Percentiles rank a stretch among this genome's conserved stretches.
Conservation (phyloP, 2,888 invertebrate genomes). For the Apodemia duryi region DNA sequence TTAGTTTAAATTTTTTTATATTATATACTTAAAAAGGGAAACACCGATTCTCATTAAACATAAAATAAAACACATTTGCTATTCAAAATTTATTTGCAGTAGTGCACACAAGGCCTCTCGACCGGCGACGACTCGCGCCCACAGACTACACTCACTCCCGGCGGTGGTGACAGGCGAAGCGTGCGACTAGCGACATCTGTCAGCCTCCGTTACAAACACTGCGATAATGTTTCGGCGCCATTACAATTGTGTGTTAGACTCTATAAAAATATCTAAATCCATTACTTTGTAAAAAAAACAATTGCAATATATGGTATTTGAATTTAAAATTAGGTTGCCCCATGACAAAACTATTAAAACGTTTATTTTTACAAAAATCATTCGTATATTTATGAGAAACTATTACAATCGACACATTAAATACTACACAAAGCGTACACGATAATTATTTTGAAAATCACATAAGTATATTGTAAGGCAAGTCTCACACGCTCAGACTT, state of each 20-base stretch:
- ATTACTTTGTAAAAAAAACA: too few relatives aligned
- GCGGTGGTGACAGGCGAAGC: slow-evolving; percentile 17
- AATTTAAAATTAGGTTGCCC: background rate
- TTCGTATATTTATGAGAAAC: background rate
- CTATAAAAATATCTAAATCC: too few relatives aligned
- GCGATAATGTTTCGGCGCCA: too few relatives aligned
- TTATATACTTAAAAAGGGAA: too few relatives aligned
- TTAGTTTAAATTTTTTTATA: too few relatives aligned
- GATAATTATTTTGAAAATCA: background rate
- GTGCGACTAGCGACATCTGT: slow-evolving; percentile 9
- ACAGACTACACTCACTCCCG: slow-evolving; percentile 13
- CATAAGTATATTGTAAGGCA: background rate
- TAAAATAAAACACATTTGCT: slow-evolving; percentile 36
- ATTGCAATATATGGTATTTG: too few relatives aligned
- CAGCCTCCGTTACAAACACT: background rate
- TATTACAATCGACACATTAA: slow-evolving; percentile 4
- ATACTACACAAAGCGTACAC: slow-evolving; percentile 6
- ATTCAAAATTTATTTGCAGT: slow-evolving; percentile 57
- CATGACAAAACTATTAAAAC: slow-evolving; percentile 4
- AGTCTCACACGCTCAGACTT: background rate
- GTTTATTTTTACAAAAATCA: background rate
- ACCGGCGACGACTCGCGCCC: slow-evolving; percentile 9
- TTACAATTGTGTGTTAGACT: too few relatives aligned
- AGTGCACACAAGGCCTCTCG: slow-evolving; percentile 37
- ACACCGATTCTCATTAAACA: too few relatives aligned